Conservation (phyloP, 2,888 invertebrate species). For the Carabus problematicus region DNA sequence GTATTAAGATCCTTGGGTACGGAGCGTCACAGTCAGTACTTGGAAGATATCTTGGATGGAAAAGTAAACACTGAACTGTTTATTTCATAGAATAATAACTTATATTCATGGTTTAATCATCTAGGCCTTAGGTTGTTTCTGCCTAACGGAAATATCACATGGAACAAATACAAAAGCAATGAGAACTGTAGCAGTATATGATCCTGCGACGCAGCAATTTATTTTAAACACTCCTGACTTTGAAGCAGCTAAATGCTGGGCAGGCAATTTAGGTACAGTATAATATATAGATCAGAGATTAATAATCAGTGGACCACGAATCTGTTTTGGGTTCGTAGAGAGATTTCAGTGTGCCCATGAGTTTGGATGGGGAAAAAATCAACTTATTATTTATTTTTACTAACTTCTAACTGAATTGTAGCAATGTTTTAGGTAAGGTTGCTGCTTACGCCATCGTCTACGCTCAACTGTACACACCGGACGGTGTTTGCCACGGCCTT, state of each 20-base stretch:
- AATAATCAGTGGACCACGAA: too few species aligned
- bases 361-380: too few species aligned
- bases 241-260: constrained; percentile 86
- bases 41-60: constrained; percentile 58
- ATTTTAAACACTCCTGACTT: constrained; percentile 77
- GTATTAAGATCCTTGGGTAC: constrained; percentile 71
- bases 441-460: constrained; percentile 89
- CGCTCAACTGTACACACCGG: constrained; percentile 84
- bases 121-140: constrained; percentile 76
- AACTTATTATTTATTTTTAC: too few species aligned
- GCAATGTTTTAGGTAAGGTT: constrained; percentile 71
- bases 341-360: too few species aligned
- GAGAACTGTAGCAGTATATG: constrained; percentile 84
- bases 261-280: constrained; percentile 71
- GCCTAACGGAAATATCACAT: constrained; percentile 88
- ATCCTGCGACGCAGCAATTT: constrained; percentile 73
- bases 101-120: constrained; percentile 37
- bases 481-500: constrained; percentile 81
- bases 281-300: neutral
- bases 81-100: constrained; percentile 2
- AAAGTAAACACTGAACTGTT: constrained; percentile 48
- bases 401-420: too few species aligned
- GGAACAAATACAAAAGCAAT: constrained; percentile 90
- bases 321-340: too few species aligned
- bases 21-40: constrained; percentile 66